Evolutionary conservation across 2,888 invertebrate species (phyloP), one percentile per base, ranked within the genome.

Genomic region (Lithodes maja): DNA sequence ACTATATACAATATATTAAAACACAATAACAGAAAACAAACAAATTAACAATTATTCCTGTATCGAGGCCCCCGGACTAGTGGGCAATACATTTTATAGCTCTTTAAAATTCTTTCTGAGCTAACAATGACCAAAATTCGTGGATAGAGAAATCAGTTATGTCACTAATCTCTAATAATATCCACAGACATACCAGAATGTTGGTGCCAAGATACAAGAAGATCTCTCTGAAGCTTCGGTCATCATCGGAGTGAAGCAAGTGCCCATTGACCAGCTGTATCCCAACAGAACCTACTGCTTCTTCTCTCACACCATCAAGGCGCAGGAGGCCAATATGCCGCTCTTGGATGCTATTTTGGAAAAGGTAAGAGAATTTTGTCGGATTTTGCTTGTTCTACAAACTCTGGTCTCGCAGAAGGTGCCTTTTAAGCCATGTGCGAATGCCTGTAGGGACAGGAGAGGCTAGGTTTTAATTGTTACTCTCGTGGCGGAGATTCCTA

Each of bases 211-310:
- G 15, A 96, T 99, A 78, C 97, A 97, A 93, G 99, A 99, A 93
- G 99, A 99, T 93, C 97, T 99, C 90, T 97, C 97, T 92, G 98
- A 99, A 93, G 99, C 99, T 0, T 96, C 96, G 77, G 96, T 99
- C 0, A 98, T 99, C 92, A 98, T 99, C 93, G 99, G 99, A 0
- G 99, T 99, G 3, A 99, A 99, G 93, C 97, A 98, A 94, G 97
- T 97, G 0, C 99, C 99, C 0, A 96, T 98, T 9, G 98, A 99
- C 93, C 96, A 97, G 75, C 95, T 99, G 9, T 96, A 99, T 91
- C 98, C 99, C 0, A 97, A 99, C 93, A 99, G 99, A 94, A 99
- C 99, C 0, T 99, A 99, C 93, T 99, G 98, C 93, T 97, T 99
- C 94, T 99, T 99, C 94, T 99, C 99, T 0, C 99, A 99, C 94